Evolutionary conservation across 2,888 invertebrate genomes (phyloP).

Genomic region (Limenitis arthemis): DNA sequence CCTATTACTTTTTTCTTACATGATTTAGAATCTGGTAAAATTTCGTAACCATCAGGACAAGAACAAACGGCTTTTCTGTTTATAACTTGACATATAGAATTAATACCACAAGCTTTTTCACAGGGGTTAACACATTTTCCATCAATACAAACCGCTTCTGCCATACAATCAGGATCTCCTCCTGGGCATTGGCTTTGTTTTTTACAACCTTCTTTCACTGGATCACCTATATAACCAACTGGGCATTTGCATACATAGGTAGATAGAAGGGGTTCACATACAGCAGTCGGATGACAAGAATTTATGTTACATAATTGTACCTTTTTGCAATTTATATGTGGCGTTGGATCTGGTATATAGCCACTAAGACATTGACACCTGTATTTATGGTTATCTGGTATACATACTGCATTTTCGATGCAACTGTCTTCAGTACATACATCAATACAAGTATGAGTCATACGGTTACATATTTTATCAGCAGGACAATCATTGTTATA

Average conservation of each 20-base stretch:
- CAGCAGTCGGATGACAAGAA: conserved; percentile 86
- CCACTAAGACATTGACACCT: conserved; percentile 91
- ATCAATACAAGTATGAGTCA: conserved; percentile 86
- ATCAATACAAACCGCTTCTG: conserved; percentile 78
- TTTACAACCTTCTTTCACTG: conserved; percentile 80
- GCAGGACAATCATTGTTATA: conserved; percentile 89
- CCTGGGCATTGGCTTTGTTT: conserved; percentile 83
- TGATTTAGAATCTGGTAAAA: conserved; percentile 70
- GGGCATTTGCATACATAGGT: conserved; percentile 88
- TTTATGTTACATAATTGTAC: conserved; percentile 82
- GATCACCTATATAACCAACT: conserved; percentile 82
- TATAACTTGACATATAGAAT: conserved; percentile 85
- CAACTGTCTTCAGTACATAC: conserved; percentile 88
- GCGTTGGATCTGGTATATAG: conserved; percentile 82
- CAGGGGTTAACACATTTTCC: conserved; percentile 87
- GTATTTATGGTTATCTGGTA: conserved; percentile 86
- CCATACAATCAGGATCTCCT: conserved; percentile 82
- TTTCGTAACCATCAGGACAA: conserved; percentile 83
- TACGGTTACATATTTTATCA: conserved; percentile 84
- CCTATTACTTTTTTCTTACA: conserved; percentile 79
- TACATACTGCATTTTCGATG: conserved; percentile 89
- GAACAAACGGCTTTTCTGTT: conserved; percentile 84
- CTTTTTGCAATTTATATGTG: conserved; percentile 85
- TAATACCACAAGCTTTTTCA: conserved; percentile 84
- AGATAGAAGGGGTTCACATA: conserved; percentile 78